Conservation (phyloP, 2,113 vertebrate genomes). For the Nasalis larvatus region DNA sequence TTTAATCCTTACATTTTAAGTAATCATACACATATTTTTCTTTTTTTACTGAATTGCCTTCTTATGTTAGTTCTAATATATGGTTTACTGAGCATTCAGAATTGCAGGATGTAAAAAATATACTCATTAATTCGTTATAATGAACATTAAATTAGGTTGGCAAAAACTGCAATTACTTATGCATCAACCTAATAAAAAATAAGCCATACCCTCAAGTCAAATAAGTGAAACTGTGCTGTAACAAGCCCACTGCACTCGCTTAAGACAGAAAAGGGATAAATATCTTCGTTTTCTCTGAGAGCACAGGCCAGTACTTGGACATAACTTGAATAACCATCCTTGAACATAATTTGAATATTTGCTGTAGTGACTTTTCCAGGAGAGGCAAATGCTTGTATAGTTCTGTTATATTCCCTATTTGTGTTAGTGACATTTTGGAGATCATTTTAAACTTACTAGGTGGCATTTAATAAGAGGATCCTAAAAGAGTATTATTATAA, state of each 20-base stretch:
- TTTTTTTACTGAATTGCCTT: background rate
- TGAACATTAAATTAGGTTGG: background rate
- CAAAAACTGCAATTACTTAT: too few relatives aligned
- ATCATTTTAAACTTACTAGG: background rate
- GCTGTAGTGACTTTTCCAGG: background rate
- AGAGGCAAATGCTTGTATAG: background rate
- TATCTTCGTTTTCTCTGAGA: background rate
- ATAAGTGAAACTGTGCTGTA: background rate
- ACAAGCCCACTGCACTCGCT: background rate
- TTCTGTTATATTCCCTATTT: background rate
- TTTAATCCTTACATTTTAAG: conserved; percentile 24
- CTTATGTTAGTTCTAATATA: background rate
- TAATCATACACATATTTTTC: background rate
- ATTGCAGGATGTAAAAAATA: background rate
- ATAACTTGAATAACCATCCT: background rate
- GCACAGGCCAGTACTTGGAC: background rate
- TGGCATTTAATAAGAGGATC: background rate
- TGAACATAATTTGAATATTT: background rate
- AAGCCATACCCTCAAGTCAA: background rate
- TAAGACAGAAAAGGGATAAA: background rate
- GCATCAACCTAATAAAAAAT: background rate
- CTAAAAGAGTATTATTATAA: background rate
- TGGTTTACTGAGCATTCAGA: background rate
- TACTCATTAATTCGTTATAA: conserved; percentile 30
- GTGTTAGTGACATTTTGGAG: conserved; percentile 14